Evolutionary conservation across 2,888 invertebrate species (phyloP), one percentile per base, ranked within the genome.

Genomic region (Diplazon laetatorius): DNA sequence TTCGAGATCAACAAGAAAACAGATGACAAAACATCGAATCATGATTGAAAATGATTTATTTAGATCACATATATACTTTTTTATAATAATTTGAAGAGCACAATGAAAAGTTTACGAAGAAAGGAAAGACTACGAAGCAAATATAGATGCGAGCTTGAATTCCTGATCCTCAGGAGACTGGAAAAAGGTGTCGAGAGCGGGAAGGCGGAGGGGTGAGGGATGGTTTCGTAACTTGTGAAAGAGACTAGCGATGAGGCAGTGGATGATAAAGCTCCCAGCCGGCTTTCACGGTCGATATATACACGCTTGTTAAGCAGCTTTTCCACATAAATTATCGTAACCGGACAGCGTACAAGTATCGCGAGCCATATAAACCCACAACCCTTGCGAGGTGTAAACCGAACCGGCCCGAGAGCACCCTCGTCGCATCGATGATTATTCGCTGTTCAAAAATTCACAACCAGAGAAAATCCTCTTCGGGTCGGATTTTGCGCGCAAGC

Each of bases 301-400:
- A 55, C 16, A 44, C 68, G 25, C 57, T 30, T n/a, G 12, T 16
- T 35, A 46, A 69, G 57, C 68, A 35, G 52, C 37, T 46, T 69
- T 69, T 46, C 68, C 42, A 52, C 44, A 46, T 69, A 69, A 69
- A 69, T 69, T 55, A 69, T 66, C 65, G 44, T 14, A 57, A n/a
- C 44, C 44, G 57, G 44, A 44, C 55, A 69, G 46, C 30, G 18
- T 46, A 25, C 44, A 46, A 66, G 46, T 16, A 30, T 55, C 30
- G 55, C 30, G 14, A 8, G 4, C n/a, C n/a, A n/a, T n/a, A n/a
- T n/a, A n/a, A n/a, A n/a, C 4, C 30, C 30, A 30, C 30, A 35
- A 55, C 5, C 9, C 14, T n/a, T 16, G 30, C 30, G 30, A 55
- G 35, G 14, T 6, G 55, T 30, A 16, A 25, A 35, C 9, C 2